A percentile compares a stretch with the other conserved stretches of the same genome.
These are phyloP conservation scores for Ispidina picta DNA, from an alignment of 2,797 vertebrate genomes.

Conservation along the genomic window DNA sequence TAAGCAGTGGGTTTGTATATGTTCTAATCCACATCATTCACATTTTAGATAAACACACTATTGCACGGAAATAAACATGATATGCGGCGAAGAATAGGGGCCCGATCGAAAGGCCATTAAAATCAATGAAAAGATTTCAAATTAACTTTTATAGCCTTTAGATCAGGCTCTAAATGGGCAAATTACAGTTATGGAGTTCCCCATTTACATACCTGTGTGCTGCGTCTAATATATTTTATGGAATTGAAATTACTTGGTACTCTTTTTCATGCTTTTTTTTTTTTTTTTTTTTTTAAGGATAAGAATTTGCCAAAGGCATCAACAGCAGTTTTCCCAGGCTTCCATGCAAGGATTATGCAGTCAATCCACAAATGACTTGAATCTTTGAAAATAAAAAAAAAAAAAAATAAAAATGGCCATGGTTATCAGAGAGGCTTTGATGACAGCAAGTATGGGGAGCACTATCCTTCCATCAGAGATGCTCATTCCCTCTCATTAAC, in stretches of 20 bases:
- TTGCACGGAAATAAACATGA: slow-evolving; percentile 50
- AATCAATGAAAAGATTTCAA: slow-evolving; percentile 69
- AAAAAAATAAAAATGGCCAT: neutral
- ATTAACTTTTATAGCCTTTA: slow-evolving; percentile 65
- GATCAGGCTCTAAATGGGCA: slow-evolving; percentile 61
- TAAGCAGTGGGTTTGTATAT: neutral
- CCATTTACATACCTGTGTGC: slow-evolving; percentile 68
- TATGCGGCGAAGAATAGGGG: neutral
- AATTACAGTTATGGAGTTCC: slow-evolving; percentile 60
- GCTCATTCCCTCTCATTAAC: neutral
- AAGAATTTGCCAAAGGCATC: slow-evolving; percentile 65
- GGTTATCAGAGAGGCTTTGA: slow-evolving; percentile 55
- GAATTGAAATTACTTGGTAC: slow-evolving; percentile 65
- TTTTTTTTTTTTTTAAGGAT: neutral
- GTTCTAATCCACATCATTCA: neutral
- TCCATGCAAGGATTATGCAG: slow-evolving; percentile 38
- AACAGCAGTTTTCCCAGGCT: slow-evolving; percentile 62
- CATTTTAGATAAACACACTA: neutral
- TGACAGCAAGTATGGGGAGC: neutral
- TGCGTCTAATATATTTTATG: slow-evolving; percentile 56
- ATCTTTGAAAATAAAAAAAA: neutral
- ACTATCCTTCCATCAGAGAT: slow-evolving; percentile 19
- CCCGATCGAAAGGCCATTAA: slow-evolving; percentile 53
- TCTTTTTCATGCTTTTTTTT: slow-evolving; percentile 49
- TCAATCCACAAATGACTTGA: slow-evolving; percentile 51